A percentile compares a stretch with the other conserved stretches of the same genome.
These are phyloP conservation scores for Aleadryas rufinucha DNA, from an alignment of 2,113 vertebrate species.

Conservation along the genomic window DNA sequence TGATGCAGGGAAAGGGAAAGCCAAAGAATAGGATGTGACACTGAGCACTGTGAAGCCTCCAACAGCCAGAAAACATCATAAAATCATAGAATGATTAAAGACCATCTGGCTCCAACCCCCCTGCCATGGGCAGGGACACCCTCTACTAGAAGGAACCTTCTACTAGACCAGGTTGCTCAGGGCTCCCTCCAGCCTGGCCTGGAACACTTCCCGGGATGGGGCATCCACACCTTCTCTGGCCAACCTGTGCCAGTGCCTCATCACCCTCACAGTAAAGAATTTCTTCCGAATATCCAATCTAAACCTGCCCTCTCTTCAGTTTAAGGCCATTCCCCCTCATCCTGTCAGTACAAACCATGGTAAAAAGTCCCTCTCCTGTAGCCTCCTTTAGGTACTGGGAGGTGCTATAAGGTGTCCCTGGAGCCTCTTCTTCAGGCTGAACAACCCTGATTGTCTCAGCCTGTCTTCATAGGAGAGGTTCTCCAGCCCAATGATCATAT, in stretches of 20 bases:
- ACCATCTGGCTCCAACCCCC: too few species aligned
- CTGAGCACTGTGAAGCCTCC: neutral
- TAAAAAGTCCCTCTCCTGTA: neutral
- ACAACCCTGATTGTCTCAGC: neutral
- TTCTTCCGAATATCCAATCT: neutral
- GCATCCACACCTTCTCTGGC: neutral
- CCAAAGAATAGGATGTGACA: neutral
- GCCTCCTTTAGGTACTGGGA: neutral
- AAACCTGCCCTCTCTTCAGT: neutral
- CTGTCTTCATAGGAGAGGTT: neutral
- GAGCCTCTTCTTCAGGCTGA: neutral
- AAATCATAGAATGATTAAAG: neutral
- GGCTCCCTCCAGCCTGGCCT: neutral
- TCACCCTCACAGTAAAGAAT: neutral
- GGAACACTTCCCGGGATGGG: accelerated
- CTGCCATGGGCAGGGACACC: too few species aligned
- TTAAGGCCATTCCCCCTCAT: neutral
- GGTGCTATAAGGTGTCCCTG: neutral
- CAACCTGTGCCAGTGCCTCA: neutral
- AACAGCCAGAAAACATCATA: neutral
- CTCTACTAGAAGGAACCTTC: too few species aligned
- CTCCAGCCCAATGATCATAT: neutral
- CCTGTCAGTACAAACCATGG: neutral
- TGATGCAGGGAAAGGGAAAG: neutral
- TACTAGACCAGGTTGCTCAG: neutral